Evolutionary conservation across 64 coral and sea anemone species (phyloP), one percentile per base, ranked within the genome.

Genomic region (Catalaphyllia jardinei): DNA sequence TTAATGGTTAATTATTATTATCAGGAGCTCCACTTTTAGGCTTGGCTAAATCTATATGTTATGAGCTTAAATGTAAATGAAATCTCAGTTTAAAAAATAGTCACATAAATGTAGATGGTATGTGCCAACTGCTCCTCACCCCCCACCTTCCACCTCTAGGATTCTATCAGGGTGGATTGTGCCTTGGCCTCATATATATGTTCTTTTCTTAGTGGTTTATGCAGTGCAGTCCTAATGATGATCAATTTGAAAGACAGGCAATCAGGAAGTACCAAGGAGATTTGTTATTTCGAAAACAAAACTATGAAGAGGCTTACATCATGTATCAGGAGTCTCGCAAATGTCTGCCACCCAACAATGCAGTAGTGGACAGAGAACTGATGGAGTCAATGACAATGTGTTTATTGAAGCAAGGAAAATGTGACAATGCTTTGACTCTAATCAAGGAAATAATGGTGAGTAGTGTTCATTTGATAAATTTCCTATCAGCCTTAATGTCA

Each of bases 261-360:
- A 93, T 87, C 24, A 82, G 24, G 28, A 96, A 96, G 80, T 96
- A 73, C 39, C 67, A 88, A 71, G 94, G 91, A 63, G 94, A 96
- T 88, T 52, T 52, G 22, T 87, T 73, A n/a, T 96, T 90, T 73
- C 71, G 71, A 25, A 81, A 71, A 59, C 59, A 60, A 0, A 5
- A 88, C 14, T 90, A 90, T 35, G 12, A 22, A 4, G 77, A 93
- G 49, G 91, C 94, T 31, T 61, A 93, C 4, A 42, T 19, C 51
- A 24, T n/a, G 15, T 96, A 96, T 60, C 57, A 82, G 12, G 77
- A 83, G 31, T 82, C 90, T 25, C 83, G 62, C 12, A 69, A 74
- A 22, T 78, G 57, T 73, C 49, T 89, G 16, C 67, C 78, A 16
- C 57, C 76, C 9, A 90, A 73, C 16, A 90, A 88, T 91, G 17